Evolutionary conservation across 2,797 vertebrate species (phyloP).

Genomic region (Halcyon smyrnensis): DNA sequence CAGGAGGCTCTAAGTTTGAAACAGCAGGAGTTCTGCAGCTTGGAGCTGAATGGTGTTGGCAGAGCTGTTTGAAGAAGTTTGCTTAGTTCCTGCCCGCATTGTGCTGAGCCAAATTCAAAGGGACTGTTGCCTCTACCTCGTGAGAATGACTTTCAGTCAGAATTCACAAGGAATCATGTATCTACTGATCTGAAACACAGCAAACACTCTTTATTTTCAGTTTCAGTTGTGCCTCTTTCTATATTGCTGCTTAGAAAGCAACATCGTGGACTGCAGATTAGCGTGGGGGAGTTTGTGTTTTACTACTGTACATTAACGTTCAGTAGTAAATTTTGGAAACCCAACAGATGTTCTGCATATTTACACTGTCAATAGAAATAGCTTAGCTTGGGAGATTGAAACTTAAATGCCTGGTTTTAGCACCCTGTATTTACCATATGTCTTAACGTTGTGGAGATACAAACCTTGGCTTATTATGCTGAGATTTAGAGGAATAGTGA

Average conservation of each 20-base stretch:
- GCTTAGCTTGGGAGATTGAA: neutral
- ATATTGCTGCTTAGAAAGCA: neutral
- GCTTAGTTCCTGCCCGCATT: constrained; percentile 37
- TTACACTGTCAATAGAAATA: neutral
- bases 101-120: constrained; percentile 16
- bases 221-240: neutral
- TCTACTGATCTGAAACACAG: neutral
- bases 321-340: neutral
- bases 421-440: rapidly evolving
- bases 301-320: neutral
- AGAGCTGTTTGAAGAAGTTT: constrained; percentile 52
- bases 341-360: neutral
- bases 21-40: constrained; percentile 36
- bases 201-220: neutral
- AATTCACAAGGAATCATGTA: constrained; percentile 50
- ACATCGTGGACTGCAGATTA: neutral
- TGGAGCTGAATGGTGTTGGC: constrained; percentile 46
- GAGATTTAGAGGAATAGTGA: neutral
- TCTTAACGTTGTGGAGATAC: neutral
- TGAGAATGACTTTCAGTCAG: constrained; percentile 42
- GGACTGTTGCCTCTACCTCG: neutral
- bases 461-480: neutral
- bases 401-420: neutral
- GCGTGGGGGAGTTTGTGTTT: neutral
- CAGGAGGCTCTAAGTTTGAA: constrained; percentile 20